Evolutionary conservation across 2,797 vertebrate species (phyloP).

Genomic region (Sus cebifrons): DNA sequence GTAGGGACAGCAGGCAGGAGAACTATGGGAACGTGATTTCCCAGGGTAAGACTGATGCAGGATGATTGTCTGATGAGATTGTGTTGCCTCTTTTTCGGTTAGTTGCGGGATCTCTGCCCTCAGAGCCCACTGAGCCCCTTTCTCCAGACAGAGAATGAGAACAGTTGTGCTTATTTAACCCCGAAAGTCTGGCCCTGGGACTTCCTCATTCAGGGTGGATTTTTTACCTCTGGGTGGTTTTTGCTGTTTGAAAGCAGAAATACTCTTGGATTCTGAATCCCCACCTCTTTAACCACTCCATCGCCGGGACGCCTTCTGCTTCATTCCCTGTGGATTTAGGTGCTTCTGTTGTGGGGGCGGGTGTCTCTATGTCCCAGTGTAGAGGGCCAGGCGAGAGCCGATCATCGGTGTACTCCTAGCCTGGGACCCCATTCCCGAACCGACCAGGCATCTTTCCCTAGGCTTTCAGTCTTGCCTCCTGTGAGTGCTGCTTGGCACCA

Average conservation of each 20-base stretch:
- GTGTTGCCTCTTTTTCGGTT: slow-evolving; percentile 33
- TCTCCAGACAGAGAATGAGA: slow-evolving; percentile 26
- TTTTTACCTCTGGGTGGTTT: slow-evolving; percentile 17
- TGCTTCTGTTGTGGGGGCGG: background rate
- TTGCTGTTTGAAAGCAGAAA: slow-evolving; percentile 69
- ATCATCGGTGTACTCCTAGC: background rate
- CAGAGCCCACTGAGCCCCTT: background rate
- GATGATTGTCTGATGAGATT: slow-evolving; percentile 58
- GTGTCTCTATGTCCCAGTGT: background rate
- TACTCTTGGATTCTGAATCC: background rate
- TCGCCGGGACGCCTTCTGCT: background rate
- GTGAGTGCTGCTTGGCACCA: background rate
- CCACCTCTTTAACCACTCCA: background rate
- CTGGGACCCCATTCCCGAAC: background rate
- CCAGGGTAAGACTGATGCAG: slow-evolving; percentile 81
- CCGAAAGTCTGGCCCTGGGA: background rate
- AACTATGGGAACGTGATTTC: slow-evolving; percentile 80
- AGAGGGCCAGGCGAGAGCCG: background rate
- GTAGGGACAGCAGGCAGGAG: slow-evolving; percentile 83
- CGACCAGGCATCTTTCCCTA: background rate
- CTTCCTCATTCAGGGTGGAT: background rate
- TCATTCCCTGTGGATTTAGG: background rate
- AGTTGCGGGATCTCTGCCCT: slow-evolving; percentile 16
- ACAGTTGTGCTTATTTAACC: slow-evolving; percentile 27
- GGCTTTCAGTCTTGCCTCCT: background rate